Evolutionary conservation across 2,113 vertebrate genomes (phyloP).

Genomic region (Pseudorectes ferrugineus): DNA sequence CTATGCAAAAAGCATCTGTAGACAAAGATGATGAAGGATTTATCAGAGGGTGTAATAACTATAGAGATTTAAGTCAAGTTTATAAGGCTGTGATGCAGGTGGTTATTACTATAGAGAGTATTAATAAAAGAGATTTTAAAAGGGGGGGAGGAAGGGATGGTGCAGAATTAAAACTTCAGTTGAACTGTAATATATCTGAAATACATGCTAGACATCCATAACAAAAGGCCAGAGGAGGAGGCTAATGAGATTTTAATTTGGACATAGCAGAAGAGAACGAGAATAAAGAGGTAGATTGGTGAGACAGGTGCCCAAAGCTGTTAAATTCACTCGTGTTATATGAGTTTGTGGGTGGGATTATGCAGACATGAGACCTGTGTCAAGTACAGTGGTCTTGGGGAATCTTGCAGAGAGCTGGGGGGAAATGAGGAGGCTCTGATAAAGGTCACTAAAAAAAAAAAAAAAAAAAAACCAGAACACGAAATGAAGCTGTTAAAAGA

Average conservation of each 20-base stretch:
- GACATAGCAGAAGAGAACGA: not conserved
- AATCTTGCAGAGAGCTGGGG: not conserved
- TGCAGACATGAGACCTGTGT: not conserved
- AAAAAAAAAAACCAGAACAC: not conserved
- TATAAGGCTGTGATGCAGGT: not conserved
- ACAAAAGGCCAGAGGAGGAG: not conserved
- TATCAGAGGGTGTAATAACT: not conserved
- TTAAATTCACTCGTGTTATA: not conserved
- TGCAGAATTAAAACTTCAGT: not conserved
- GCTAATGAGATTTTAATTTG: not conserved
- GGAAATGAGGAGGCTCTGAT: not conserved
- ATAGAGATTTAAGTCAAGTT: not conserved
- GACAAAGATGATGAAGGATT: not conserved
- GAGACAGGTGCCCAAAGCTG: not conserved
- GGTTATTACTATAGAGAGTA: not conserved
- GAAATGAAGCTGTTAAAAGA: not conserved
- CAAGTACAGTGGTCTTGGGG: not conserved
- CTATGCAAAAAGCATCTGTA: not conserved
- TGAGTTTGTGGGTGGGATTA: not conserved
- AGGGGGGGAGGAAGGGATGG: fast-evolving
- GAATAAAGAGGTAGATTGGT: not conserved
- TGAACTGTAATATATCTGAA: not conserved
- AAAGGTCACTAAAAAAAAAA: not conserved
- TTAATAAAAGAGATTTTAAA: not conserved
- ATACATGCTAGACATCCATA: not conserved